Percentiles rank a stretch among this genome's conserved stretches.
These are phyloP conservation scores for Dipodomys spectabilis DNA, from an alignment of 2,113 vertebrate species.

Conservation along the genomic window DNA sequence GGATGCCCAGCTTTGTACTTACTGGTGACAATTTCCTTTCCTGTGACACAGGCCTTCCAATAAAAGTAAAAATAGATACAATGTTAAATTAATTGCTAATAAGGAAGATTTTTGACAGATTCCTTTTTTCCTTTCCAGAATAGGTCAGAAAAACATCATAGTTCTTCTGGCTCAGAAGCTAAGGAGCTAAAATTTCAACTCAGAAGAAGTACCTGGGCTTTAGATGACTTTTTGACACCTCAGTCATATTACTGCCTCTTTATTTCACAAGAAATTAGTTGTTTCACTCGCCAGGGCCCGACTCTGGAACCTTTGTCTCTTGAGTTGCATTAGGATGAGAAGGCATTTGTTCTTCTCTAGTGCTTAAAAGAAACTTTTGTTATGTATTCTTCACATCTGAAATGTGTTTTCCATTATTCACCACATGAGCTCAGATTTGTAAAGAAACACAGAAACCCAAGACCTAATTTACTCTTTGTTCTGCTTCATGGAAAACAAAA, in stretches of 20 bases:
- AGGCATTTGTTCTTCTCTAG: constrained; percentile 49
- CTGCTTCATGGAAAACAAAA: constrained; percentile 70
- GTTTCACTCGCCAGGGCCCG: constrained; percentile 37
- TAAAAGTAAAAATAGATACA: constrained; percentile 28
- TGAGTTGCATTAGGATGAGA: constrained; percentile 49
- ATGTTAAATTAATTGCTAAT: constrained; percentile 68
- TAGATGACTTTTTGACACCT: constrained; percentile 47
- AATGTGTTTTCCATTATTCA: constrained; percentile 74
- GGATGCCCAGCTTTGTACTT: neutral
- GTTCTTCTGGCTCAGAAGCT: constrained; percentile 40
- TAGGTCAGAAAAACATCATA: neutral
- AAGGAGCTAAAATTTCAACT: constrained; percentile 43
- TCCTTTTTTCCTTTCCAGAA: constrained; percentile 28
- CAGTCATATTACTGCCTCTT: constrained; percentile 7
- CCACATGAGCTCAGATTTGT: constrained; percentile 65
- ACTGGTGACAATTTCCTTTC: constrained; percentile 21
- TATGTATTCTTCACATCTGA: constrained; percentile 67
- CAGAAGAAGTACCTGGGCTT: neutral
- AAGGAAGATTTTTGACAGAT: neutral
- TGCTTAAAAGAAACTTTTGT: constrained; percentile 72
- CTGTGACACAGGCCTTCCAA: neutral
- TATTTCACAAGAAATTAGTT: constrained; percentile 63
- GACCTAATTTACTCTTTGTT: constrained; percentile 70
- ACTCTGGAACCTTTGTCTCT: constrained; percentile 43
- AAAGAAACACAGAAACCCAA: constrained; percentile 62